These are phyloP conservation scores for Papilio aristodemus DNA, from an alignment of 1,140 invertebrate species.

Conservation along the genomic window DNA sequence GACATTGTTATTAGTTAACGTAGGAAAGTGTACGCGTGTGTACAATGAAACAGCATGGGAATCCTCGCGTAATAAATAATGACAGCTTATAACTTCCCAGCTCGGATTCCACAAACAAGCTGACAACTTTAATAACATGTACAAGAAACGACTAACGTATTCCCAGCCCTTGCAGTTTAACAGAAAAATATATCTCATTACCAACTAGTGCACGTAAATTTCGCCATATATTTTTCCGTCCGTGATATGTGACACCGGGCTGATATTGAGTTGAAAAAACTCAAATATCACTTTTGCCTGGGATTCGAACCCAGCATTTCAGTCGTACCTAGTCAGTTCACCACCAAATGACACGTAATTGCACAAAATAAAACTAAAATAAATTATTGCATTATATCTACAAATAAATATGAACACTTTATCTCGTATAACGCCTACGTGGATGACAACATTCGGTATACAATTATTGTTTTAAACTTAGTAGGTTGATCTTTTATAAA, in stretches of 20 bases:
- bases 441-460: neutral
- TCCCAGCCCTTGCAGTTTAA: neutral
- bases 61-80: neutral
- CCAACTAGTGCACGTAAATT: no score
- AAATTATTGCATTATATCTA: neutral
- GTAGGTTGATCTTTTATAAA: neutral
- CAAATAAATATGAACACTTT: neutral
- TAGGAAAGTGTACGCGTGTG: constrained; percentile 4
- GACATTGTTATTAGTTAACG: constrained; percentile 13
- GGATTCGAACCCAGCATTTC: no score
- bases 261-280: no score
- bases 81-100: constrained; percentile 6
- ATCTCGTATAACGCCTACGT: neutral
- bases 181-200: no score
- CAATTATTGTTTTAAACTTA: neutral
- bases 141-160: neutral
- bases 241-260: no score
- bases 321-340: no score
- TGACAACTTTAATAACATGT: constrained; percentile 14
- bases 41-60: constrained; percentile 19
- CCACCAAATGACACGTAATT: no score
- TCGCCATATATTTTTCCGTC: no score
- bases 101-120: constrained; percentile 22
- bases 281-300: no score
- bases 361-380: neutral